Evolutionary conservation across 2,888 invertebrate species (phyloP).

Genomic region (Dexiosoma caninum): DNA sequence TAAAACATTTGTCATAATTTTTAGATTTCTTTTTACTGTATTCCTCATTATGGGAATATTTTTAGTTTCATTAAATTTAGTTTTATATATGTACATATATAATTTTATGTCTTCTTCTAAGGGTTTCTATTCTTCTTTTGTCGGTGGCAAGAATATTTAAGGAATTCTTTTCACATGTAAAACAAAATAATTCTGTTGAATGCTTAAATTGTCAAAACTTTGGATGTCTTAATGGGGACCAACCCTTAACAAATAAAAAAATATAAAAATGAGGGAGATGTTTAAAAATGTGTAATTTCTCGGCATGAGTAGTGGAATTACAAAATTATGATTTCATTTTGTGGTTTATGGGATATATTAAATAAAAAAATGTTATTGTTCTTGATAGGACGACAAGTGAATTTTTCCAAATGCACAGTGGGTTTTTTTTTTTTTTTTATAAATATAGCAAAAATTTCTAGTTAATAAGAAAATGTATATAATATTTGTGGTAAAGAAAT

Average conservation of each 20-base stretch:
- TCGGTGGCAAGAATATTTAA: constrained; percentile 6
- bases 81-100: too few species aligned
- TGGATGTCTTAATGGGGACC: constrained; percentile 21
- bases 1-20: constrained; percentile 75
- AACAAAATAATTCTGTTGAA: neutral
- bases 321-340: constrained; percentile 43
- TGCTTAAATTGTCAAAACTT: neutral
- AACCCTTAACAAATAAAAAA: constrained; percentile 19
- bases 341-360: constrained; percentile 23
- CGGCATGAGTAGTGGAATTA: constrained; percentile 26
- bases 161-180: neutral
- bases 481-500: too few species aligned
- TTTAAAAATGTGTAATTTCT: constrained; percentile 27
- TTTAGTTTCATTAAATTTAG: too few species aligned
- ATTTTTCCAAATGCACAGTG: neutral
- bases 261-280: neutral
- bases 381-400: constrained; percentile 16
- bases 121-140: neutral
- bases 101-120: constrained; percentile 33
- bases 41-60: constrained; percentile 41
- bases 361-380: neutral
- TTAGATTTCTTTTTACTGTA: constrained; percentile 46
- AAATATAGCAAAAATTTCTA: neutral
- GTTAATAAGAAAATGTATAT: too few species aligned
- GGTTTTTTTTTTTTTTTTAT: neutral